These are phyloP conservation scores for Spisula solida DNA, from an alignment of 2,888 invertebrate genomes.

Conservation along the genomic window DNA sequence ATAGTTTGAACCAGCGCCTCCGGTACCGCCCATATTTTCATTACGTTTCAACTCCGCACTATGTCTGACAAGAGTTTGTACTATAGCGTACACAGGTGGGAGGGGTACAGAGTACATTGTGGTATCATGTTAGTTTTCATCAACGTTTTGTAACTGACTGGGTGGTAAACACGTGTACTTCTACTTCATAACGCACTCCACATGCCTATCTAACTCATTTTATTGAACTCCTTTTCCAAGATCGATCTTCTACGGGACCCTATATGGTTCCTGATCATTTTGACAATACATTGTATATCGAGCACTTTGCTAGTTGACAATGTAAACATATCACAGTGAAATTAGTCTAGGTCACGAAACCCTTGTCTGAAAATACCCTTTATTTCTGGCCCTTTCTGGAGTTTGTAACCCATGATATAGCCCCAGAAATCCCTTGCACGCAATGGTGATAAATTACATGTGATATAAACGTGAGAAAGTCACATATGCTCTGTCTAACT, in stretches of 20 bases:
- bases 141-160: not conserved
- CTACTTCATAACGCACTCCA: not conserved
- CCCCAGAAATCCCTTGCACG: not conserved
- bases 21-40: slow-evolving; percentile 22
- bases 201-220: not conserved
- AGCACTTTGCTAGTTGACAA: not conserved
- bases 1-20: not conserved
- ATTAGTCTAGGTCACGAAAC: not conserved
- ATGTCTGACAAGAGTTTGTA: not conserved
- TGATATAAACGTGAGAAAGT: too few species aligned
- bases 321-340: not conserved
- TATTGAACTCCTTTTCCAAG: not conserved
- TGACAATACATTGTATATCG: too few species aligned
- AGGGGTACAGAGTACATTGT: not conserved
- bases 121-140: not conserved
- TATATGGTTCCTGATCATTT: too few species aligned
- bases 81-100: not conserved
- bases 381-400: not conserved
- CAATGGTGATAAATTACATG: not conserved
- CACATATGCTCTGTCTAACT: too few species aligned
- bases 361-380: not conserved
- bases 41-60: not conserved
- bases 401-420: not conserved
- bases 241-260: too few species aligned
- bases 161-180: not conserved